Conservation (phyloP, 2,888 invertebrate species). For the Dendrolimus pini region DNA sequence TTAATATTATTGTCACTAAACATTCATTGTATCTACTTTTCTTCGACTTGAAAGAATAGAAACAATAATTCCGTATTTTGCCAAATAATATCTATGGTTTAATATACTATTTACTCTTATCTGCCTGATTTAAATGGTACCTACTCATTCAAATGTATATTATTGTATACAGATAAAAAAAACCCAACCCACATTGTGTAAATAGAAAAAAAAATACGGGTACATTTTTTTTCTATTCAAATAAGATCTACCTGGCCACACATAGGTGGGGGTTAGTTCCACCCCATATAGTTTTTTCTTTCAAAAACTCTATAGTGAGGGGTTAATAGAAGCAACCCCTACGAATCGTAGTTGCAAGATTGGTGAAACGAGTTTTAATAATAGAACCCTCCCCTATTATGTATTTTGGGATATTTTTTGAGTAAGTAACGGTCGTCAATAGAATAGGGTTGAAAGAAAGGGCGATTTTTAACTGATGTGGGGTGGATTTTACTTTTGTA, state of each 20-base stretch:
- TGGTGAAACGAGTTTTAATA: conserved; percentile 3
- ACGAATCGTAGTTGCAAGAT: neutral
- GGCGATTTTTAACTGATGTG: neutral
- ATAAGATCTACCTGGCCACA: conserved; percentile 51
- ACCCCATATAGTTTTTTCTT: conserved; percentile 59
- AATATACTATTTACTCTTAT: too few relatives aligned
- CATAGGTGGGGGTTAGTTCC: conserved; percentile 53
- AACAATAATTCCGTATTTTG: too few relatives aligned
- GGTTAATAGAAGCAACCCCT: neutral
- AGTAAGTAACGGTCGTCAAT: conserved; percentile 12
- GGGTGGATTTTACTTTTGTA: neutral
- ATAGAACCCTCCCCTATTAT: conserved; percentile 10
- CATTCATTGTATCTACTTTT: too few relatives aligned
- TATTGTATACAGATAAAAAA: neutral
- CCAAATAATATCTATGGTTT: too few relatives aligned
- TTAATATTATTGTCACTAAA: too few relatives aligned
- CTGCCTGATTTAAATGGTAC: too few relatives aligned
- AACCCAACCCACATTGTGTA: conserved; percentile 16
- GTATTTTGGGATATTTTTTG: conserved; percentile 11
- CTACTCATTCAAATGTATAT: too few relatives aligned
- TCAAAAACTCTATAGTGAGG: conserved; percentile 58
- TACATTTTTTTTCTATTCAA: conserved; percentile 32
- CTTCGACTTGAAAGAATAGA: too few relatives aligned
- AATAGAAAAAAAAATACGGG: neutral
- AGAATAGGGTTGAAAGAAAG: neutral